Evolutionary conservation across 2,888 invertebrate genomes (phyloP).

Genomic region (Incurvaria masculella): DNA sequence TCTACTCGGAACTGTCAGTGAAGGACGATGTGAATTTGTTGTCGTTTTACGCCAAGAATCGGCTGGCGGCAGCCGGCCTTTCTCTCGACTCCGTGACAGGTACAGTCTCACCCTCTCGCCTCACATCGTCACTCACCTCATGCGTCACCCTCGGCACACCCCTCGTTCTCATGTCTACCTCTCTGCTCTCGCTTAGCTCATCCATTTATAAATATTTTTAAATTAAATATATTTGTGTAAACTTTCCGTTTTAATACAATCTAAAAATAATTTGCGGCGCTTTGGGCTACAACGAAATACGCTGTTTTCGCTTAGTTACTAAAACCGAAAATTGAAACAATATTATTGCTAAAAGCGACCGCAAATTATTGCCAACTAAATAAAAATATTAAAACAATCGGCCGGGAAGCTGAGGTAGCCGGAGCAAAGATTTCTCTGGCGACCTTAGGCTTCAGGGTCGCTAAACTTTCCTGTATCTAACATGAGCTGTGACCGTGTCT

Average conservation of each 20-base stretch:
- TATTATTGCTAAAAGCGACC: too few species aligned
- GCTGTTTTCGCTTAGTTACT: too few species aligned
- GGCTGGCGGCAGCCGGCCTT: conserved; percentile 61
- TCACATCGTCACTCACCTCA: not conserved
- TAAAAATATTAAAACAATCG: not conserved
- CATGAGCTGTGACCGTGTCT: conserved; percentile 35
- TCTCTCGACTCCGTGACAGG: conserved; percentile 51
- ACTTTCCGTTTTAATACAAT: not conserved
- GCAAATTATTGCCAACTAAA: not conserved
- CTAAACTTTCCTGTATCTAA: conserved; percentile 32
- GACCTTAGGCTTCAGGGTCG: not conserved
- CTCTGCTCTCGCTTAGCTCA: not conserved
- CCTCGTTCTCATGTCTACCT: not conserved
- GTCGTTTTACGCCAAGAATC: conserved; percentile 83
- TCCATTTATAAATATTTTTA: not conserved
- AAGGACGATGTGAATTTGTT: conserved; percentile 83
- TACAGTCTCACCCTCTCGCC: conserved; percentile 20
- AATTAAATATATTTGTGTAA: not conserved
- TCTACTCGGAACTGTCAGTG: conserved; percentile 71
- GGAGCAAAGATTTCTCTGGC: not conserved
- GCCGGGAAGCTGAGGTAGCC: not conserved
- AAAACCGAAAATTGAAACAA: too few species aligned
- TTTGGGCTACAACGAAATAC: too few species aligned
- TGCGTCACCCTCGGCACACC: not conserved
- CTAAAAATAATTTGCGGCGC: not conserved